Percentiles rank a stretch among this genome's conserved stretches.
Evolutionary conservation across 1,140 invertebrate genomes (phyloP).

Genomic region (Artemia franciscana): DNA sequence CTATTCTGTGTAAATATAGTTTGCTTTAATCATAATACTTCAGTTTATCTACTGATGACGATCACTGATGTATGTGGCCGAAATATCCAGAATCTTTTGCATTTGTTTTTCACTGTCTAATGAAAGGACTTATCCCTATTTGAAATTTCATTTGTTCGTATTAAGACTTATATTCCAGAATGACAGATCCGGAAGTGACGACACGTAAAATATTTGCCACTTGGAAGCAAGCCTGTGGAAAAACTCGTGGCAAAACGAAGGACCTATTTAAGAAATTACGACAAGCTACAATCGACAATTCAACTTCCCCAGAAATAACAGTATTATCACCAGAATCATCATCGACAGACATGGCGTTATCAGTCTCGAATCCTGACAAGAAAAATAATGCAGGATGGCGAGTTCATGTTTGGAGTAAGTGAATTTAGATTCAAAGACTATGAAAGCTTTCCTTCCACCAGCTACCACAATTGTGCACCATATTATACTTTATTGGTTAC

Average conservation of each 20-base stretch:
- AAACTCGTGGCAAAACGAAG: constrained; percentile 38
- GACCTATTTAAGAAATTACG: constrained; percentile 39
- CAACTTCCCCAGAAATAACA: neutral
- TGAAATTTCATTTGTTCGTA: no score
- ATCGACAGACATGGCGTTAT: neutral
- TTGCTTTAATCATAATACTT: no score
- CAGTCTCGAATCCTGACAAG: neutral
- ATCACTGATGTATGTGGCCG: no score
- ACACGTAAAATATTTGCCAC: constrained; percentile 37
- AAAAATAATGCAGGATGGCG: constrained; percentile 27
- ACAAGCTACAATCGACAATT: constrained; percentile 17
- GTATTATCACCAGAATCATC: neutral
- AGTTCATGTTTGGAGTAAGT: constrained; percentile 42
- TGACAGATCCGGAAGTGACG: neutral
- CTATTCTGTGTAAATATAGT: no score
- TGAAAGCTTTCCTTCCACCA: no score
- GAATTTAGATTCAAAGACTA: no score
- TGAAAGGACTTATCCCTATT: no score
- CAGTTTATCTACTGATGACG: no score
- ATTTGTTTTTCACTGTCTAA: no score
- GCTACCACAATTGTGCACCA: no score
- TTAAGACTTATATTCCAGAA: neutral
- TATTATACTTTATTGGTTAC: no score
- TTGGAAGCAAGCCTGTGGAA: constrained; percentile 40
- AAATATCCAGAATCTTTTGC: no score